Percentiles rank a stretch among this genome's conserved stretches.
Conservation (phyloP, 30 jellyfish, hydroid and myxozoan genomes). For the Clytia hemisphaerica region DNA sequence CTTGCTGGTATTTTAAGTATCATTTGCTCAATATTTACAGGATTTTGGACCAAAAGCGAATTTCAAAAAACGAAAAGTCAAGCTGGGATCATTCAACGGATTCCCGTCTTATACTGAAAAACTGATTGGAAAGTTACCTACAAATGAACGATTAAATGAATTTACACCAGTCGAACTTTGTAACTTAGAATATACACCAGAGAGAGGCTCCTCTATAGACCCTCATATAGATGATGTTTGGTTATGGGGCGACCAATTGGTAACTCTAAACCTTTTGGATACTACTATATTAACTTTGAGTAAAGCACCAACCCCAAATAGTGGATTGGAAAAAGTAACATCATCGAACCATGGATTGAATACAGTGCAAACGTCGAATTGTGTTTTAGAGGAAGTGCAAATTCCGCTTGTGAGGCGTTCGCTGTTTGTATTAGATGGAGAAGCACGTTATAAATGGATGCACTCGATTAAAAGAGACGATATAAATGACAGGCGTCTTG, state of each 20-base stretch:
- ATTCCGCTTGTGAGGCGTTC: slow-evolving; percentile 83
- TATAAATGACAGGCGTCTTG: slow-evolving; percentile 42
- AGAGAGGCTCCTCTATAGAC: slow-evolving; percentile 93
- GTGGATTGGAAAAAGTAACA: not conserved
- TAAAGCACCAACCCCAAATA: slow-evolving; percentile 18
- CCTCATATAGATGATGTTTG: slow-evolving; percentile 95
- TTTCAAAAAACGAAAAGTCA: slow-evolving; percentile 71
- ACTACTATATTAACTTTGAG: slow-evolving; percentile 52
- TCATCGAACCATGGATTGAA: not conserved
- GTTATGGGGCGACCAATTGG: slow-evolving; percentile 98
- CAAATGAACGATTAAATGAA: slow-evolving; percentile 6
- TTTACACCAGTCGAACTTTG: slow-evolving; percentile 91
- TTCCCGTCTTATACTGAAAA: slow-evolving; percentile 52
- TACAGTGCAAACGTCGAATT: not conserved
- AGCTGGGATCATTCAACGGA: slow-evolving; percentile 68
- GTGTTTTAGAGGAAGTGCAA: slow-evolving; percentile 40
- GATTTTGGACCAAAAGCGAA: slow-evolving; percentile 98
- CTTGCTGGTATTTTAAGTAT: too few relatives aligned
- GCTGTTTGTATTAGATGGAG: slow-evolving; percentile 53
- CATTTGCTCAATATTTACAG: slow-evolving; percentile 35
- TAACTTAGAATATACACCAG: slow-evolving; percentile 65
- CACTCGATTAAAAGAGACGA: slow-evolving; percentile 62
- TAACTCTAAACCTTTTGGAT: slow-evolving; percentile 59
- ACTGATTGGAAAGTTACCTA: slow-evolving; percentile 32
- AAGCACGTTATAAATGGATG: slow-evolving; percentile 79